Evolutionary conservation across 2,113 vertebrate species (phyloP).

Genomic region (Indri indri): DNA sequence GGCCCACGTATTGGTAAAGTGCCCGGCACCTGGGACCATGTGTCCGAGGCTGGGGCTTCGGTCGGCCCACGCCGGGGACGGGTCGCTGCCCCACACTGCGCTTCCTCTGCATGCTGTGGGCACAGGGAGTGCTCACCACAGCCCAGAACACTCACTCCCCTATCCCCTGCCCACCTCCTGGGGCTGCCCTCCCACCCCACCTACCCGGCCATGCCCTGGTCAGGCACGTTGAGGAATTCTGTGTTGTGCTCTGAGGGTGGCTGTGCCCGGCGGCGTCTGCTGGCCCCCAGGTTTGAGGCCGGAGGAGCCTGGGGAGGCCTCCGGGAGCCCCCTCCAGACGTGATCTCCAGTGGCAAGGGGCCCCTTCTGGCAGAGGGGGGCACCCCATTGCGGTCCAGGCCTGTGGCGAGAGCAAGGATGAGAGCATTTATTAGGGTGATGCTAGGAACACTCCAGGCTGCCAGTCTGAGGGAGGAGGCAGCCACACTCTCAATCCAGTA

Average conservation of each 20-base stretch:
- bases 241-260: conserved; percentile 83
- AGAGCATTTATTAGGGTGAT: neutral
- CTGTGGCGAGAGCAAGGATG: conserved; percentile 70
- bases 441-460: neutral
- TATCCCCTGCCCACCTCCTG: neutral
- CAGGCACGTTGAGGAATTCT: conserved; percentile 97
- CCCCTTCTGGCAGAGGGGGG: conserved; percentile 66
- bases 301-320: conserved; percentile 82
- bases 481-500: neutral
- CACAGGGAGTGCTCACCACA: neutral
- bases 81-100: conserved; percentile 90
- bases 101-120: conserved; percentile 91
- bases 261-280: conserved; percentile 69
- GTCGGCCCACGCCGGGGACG: conserved; percentile 85
- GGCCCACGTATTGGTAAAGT: conserved; percentile 92
- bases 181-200: conserved; percentile 10
- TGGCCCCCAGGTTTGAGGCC: conserved; percentile 57
- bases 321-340: conserved; percentile 79
- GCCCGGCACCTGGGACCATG: conserved; percentile 89
- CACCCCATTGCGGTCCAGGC: conserved; percentile 87
- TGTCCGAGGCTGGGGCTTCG: conserved; percentile 87
- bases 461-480: neutral
- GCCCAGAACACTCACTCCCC: neutral
- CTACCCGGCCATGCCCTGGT: conserved; percentile 96
- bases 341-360: conserved; percentile 65